Evolutionary conservation across 2,888 invertebrate species (phyloP).

Genomic region (Ormia ochracea): DNA sequence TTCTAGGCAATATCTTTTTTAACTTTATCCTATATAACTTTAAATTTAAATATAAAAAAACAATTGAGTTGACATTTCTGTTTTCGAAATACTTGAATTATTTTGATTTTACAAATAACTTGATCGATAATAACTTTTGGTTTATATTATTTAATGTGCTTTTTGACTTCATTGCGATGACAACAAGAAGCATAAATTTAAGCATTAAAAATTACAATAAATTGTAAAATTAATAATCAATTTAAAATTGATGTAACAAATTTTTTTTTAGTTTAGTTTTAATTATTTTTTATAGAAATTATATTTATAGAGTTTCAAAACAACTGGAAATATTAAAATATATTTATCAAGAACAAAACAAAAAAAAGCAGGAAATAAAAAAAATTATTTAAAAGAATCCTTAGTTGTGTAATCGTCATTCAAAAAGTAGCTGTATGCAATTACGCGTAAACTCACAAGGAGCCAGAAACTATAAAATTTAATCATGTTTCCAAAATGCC

Average conservation of each 20-base stretch:
- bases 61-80: background rate
- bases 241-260: constrained; percentile 49
- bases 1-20: constrained; percentile 44
- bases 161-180: constrained; percentile 47
- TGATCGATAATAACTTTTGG: background rate
- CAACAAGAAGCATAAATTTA: constrained; percentile 12
- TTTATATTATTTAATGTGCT: constrained; percentile 16
- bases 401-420: background rate
- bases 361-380: constrained; percentile 44
- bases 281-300: constrained; percentile 63
- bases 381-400: background rate
- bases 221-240: constrained; percentile 52
- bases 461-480: background rate
- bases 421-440: background rate
- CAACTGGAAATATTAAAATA: constrained; percentile 44
- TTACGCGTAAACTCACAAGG: background rate
- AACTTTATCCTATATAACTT: background rate
- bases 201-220: constrained; percentile 41
- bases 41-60: background rate
- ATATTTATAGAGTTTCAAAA: constrained; percentile 58
- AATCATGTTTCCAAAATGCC: too few species aligned
- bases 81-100: constrained; percentile 5
- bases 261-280: constrained; percentile 61
- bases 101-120: constrained; percentile 4
- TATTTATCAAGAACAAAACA: constrained; percentile 35